Evolutionary conservation across 2,797 vertebrate species (phyloP), one percentile per base, ranked within the genome.

Genomic region (Delichon dasypus): DNA sequence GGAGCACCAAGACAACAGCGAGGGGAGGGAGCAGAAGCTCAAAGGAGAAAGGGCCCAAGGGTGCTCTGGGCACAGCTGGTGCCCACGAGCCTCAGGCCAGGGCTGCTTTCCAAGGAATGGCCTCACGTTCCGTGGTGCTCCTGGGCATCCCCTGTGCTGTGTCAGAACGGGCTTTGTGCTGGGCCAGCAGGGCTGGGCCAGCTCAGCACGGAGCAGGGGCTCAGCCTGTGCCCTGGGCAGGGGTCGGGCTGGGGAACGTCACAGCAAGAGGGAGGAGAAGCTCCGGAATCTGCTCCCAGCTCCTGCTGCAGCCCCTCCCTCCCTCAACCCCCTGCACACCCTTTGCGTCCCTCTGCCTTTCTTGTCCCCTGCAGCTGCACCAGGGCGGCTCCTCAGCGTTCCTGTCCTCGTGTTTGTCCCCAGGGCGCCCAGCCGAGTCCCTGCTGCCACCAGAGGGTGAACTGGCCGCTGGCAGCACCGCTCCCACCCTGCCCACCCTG

Each of bases 141-240:
- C 58, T 72, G 64, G 32, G 29, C 76, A 72, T 54, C 84, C 64
- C 64, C 45, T 70, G 25, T 1, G 1, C 21, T 2, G 4, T 30
- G 75, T 42, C 8, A 3, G 53, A 53, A 20, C 1, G 20, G 3
- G 2, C 34, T 64, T 16, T 0, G 0, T 60, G 78, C 72, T 66
- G 26, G 4, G 66, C 32, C 7, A 7, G 30, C 55, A 38, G 55
- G 44, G 27, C 57, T 75, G 36, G 57, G 47, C 23, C 45, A 73
- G 85, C 60, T 68, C 23, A 3, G n/a, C 51, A 21, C 25, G 11
- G 29, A 12, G 13, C 75, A 71, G 30, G 20, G 25, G 42, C 54
- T 67, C 82, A 72, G 68, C 26, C 67, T 36, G 47, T 16, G 58
- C 50, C 77, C 17, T 27, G 47, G 54, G 62, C 81, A 36, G 42